Evolutionary conservation across 2,888 invertebrate species (phyloP).

Genomic region (Eristalis arbustorum): DNA sequence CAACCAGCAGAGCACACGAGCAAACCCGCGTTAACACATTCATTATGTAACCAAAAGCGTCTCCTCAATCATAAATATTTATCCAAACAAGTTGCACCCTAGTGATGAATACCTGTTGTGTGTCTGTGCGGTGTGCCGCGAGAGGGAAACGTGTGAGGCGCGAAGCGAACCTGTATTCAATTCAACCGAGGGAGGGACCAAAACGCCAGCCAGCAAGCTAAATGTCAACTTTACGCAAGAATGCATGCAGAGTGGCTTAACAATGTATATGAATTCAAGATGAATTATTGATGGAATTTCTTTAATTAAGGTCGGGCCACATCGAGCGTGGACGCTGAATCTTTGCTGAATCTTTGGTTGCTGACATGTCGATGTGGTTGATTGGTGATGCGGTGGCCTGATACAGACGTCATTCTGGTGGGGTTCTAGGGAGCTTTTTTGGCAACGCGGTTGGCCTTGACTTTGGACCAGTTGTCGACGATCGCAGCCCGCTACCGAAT

Average conservation of each 20-base stretch:
- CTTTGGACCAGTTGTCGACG: background rate
- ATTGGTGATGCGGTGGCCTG: background rate
- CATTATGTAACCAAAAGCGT: slow-evolving; percentile 49
- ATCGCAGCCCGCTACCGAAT: background rate
- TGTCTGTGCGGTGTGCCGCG: slow-evolving; percentile 5
- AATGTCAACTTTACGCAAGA: slow-evolving; percentile 65
- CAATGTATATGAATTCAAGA: slow-evolving; percentile 5
- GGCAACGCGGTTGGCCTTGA: background rate
- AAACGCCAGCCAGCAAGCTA: slow-evolving; percentile 5
- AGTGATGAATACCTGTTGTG: slow-evolving; percentile 48
- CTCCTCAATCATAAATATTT: slow-evolving; percentile 50
- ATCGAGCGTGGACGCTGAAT: background rate
- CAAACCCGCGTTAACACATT: slow-evolving; percentile 2
- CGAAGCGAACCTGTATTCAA: slow-evolving; percentile 5
- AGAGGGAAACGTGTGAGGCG: background rate
- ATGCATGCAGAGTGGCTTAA: slow-evolving; percentile 39
- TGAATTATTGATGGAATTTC: slow-evolving; percentile 19
- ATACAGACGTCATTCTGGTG: too few relatives aligned
- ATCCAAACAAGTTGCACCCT: slow-evolving; percentile 60
- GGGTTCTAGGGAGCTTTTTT: background rate
- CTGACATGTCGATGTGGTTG: background rate
- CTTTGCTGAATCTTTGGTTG: background rate
- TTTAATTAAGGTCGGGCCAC: background rate
- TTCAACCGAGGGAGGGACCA: slow-evolving; percentile 10
- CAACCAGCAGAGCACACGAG: background rate